Conservation (phyloP, 2,888 invertebrate species). For the Acrobasis repandana region DNA sequence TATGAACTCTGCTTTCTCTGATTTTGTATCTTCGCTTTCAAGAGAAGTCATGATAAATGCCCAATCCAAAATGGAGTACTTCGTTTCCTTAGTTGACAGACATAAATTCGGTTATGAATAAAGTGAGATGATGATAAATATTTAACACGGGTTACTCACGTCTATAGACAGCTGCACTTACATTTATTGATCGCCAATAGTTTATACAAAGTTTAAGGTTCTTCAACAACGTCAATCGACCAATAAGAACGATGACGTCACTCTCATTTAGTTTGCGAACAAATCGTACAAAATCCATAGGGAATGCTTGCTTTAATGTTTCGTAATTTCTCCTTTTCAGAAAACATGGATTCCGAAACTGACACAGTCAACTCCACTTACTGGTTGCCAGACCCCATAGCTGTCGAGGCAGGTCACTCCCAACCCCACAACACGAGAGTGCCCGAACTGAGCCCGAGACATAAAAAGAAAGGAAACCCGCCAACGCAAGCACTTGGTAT, state of each 20-base stretch:
- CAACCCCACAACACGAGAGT: slow-evolving; percentile 1
- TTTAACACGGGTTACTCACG: too few species aligned
- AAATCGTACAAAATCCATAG: too few species aligned
- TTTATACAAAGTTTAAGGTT: too few species aligned
- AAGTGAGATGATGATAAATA: too few species aligned
- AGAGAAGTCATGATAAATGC: slow-evolving; percentile 27
- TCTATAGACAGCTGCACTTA: too few species aligned
- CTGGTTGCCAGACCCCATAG: slow-evolving; percentile 47
- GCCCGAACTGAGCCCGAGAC: neutral
- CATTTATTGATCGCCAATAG: too few species aligned
- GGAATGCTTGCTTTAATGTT: neutral
- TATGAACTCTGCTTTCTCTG: slow-evolving; percentile 76
- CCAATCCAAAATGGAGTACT: slow-evolving; percentile 26
- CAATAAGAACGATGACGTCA: too few species aligned
- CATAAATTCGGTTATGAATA: neutral
- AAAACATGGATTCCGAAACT: slow-evolving; percentile 46
- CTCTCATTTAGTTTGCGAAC: too few species aligned
- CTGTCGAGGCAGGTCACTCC: slow-evolving; percentile 40
- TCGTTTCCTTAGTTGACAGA: neutral
- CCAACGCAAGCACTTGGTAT: slow-evolving; percentile 24
- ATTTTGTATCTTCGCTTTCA: slow-evolving; percentile 43
- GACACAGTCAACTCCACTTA: slow-evolving; percentile 51
- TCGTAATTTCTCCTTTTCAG: slow-evolving; percentile 44
- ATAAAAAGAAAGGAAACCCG: slow-evolving; percentile 24
- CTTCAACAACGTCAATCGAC: too few species aligned